Percentiles rank a stretch among this genome's conserved stretches.
Evolutionary conservation across 2,113 vertebrate species (phyloP).

Genomic region (Callionymus lyra): DNA sequence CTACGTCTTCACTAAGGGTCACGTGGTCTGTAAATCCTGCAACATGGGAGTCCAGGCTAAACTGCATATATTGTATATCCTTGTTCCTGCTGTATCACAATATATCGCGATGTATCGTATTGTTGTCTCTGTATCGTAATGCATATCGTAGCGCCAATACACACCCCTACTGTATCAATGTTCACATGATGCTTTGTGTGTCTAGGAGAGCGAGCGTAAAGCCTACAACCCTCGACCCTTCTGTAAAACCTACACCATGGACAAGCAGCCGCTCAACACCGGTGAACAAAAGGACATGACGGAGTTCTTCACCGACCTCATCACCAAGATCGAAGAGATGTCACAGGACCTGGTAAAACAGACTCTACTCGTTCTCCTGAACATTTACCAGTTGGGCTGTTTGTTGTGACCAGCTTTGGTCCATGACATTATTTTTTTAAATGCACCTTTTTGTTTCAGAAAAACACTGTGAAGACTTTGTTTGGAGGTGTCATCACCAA

Average conservation of each 20-base stretch:
- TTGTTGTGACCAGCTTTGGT: no score
- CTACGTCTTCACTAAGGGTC: no score
- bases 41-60: no score
- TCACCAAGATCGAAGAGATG: constrained; percentile 99
- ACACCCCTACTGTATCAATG: no score
- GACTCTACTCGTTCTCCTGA: not conserved
- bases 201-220: constrained; percentile 96
- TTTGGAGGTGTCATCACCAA: constrained; percentile 98
- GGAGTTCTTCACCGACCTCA: constrained; percentile 97
- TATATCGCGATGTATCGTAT: no score
- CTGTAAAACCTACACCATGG: constrained; percentile 99
- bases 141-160: no score
- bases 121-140: no score
- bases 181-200: not conserved
- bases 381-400: not conserved
- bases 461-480: constrained; percentile 97
- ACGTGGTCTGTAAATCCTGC: no score
- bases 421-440: not conserved
- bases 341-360: constrained; percentile 83
- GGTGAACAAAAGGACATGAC: constrained; percentile 99
- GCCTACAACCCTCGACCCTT: constrained; percentile 96
- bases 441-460: constrained; percentile 66
- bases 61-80: no score
- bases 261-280: constrained; percentile 96
- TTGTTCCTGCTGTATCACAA: no score